Evolutionary conservation across 2,113 vertebrate species (phyloP), one percentile per base, ranked within the genome.

Genomic region (Anser cygnoides): DNA sequence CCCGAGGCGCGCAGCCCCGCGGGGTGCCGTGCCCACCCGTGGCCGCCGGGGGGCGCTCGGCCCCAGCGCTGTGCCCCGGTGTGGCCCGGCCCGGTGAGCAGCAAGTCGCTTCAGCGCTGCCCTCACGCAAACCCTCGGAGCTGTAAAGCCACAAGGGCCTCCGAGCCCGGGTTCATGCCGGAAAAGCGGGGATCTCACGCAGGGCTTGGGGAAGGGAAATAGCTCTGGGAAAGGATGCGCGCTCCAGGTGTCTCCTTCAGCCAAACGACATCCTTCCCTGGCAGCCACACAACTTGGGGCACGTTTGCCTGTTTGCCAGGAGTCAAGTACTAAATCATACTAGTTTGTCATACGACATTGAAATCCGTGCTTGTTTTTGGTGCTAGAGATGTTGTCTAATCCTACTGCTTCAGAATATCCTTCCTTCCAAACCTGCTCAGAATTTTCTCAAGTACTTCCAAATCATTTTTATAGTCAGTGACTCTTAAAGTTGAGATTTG

Each of bases 21-120:
- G 11, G 52, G 23, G 37, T 89, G 94, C 55, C 55, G 17, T 86
- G 58, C 66, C 70, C 44, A 19, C 4, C 9, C 44, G 43, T n/a
- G 18, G 29, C 39, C 96, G 80, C 91, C 77, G 31, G 95, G 86
- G 68, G 95, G 95, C 89, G 21, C 54, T 19, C 78, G 41, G 39
- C 22, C 21, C 49, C 49, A 50, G 22, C 49, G 49, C 49, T 49
- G 46, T 22, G 46, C 20, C 20, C 43, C 46, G 20, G 46, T 49
- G 46, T 11, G 46, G 20, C 20, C 20, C 46, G 20, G 46, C 46
- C 46, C 11, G 43, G 43, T 18, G 43, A 44, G 43, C 44, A 46
- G 44, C 44, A 46, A 46, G 44, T 8, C 44, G 33, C 46, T 29
- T 33, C 15, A 72, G 8, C 2, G 0, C 67, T 16, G 55, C 13